These are phyloP conservation scores for Drosophila seguyi DNA, from an alignment of 1,140 invertebrate species.

Conservation along the genomic window DNA sequence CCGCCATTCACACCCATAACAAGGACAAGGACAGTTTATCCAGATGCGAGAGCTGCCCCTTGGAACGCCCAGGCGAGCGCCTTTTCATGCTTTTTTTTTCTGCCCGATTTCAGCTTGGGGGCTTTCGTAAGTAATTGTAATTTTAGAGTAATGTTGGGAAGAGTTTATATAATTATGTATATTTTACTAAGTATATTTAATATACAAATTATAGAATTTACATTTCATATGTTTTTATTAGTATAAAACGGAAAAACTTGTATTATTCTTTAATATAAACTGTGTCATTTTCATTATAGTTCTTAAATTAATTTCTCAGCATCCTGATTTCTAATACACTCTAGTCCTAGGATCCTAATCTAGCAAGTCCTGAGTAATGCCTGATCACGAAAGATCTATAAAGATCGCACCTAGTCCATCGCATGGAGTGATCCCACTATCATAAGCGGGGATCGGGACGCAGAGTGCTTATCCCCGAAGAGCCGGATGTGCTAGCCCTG, in stretches of 20 bases:
- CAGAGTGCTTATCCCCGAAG: constrained; percentile 6
- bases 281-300: not conserved
- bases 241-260: not conserved
- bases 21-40: constrained; percentile 41
- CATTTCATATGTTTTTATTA: not conserved
- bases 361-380: not conserved
- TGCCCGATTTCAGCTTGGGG: not conserved
- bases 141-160: not conserved
- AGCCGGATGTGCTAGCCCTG: constrained; percentile 17
- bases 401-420: constrained; percentile 18
- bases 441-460: constrained; percentile 8
- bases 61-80: constrained; percentile 63
- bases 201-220: not conserved
- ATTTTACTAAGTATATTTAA: not conserved
- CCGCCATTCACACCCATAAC: constrained; percentile 71
- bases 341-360: not conserved
- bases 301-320: not conserved
- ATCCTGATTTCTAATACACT: not conserved
- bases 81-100: constrained; percentile 35
- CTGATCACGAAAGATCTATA: constrained; percentile 5
- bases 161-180: not conserved
- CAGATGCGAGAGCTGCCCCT: constrained; percentile 47
- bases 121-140: constrained; percentile 4
- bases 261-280: not conserved
- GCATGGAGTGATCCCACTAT: constrained; percentile 15